Evolutionary conservation across 2,113 vertebrate genomes (phyloP).

Genomic region (Myotis brandtii): DNA sequence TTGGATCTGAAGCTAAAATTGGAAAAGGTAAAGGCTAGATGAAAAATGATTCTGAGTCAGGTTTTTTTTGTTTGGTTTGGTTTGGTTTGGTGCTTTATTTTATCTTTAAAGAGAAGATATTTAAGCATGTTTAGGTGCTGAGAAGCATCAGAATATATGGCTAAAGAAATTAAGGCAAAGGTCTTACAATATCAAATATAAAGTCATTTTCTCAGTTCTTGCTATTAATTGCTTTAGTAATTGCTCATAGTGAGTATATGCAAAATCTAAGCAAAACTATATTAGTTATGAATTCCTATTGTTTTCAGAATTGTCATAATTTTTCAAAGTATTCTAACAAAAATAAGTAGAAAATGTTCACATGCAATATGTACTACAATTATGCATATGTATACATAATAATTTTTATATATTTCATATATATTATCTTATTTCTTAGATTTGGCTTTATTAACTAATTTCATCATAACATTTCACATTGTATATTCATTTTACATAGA

Average conservation of each 20-base stretch:
- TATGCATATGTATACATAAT: not conserved
- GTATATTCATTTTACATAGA: not conserved
- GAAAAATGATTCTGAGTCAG: not conserved
- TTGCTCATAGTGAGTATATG: not conserved
- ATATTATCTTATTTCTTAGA: not conserved
- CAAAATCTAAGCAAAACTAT: constrained; percentile 16
- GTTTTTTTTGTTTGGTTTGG: not conserved
- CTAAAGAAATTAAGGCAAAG: constrained; percentile 39
- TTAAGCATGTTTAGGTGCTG: not conserved
- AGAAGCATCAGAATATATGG: not conserved
- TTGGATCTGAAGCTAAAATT: not conserved
- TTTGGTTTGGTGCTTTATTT: not conserved
- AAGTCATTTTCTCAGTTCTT: not conserved
- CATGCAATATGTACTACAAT: not conserved
- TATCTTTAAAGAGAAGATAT: constrained; percentile 6
- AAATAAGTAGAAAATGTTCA: not conserved
- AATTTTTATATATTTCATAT: not conserved
- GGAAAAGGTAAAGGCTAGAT: not conserved
- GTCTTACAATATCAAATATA: not conserved
- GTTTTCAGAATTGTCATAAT: constrained; percentile 1
- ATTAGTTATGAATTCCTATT: constrained; percentile 31
- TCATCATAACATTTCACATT: not conserved
- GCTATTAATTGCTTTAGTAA: not conserved
- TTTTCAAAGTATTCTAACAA: constrained; percentile 20
- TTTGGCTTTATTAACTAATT: not conserved